phyloP scores from a whole-genome alignment of 2,888 invertebrate genomes.

The Lepetodrilus schrolli region DNA sequence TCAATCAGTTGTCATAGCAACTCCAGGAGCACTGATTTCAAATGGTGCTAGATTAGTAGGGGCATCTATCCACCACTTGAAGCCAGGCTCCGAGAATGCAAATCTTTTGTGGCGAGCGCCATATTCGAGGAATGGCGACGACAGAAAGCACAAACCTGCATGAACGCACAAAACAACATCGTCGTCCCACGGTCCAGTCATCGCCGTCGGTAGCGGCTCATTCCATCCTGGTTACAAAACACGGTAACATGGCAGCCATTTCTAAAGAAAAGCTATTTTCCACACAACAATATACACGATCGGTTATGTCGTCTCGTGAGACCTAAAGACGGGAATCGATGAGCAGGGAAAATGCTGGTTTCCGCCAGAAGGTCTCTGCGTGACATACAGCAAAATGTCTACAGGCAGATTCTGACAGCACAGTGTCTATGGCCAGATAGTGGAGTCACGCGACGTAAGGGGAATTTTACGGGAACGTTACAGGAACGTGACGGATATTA shows the following conservation, averaged over 20 bases:
- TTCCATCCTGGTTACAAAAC: neutral
- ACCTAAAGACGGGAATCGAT: no score
- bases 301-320: neutral
- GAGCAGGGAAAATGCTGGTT: no score
- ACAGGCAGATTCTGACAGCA: no score
- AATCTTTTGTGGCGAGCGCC: neutral
- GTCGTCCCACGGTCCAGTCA: neutral
- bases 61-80: conserved; percentile 71
- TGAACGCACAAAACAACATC: no score
- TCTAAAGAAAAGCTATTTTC: neutral
- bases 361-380: no score
- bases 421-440: no score
- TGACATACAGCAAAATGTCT: no score
- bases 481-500: no score
- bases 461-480: no score
- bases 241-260: neutral
- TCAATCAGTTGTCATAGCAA: conserved; percentile 30
- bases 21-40: conserved; percentile 72
- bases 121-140: neutral
- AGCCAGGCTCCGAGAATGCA: conserved; percentile 60
- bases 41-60: conserved; percentile 71
- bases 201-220: neutral
- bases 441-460: no score
- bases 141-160: neutral
- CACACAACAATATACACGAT: neutral